Base-by-base conservation (phyloP, 2,797 vertebrate species). In the Rhinichthys osculus region DNA sequence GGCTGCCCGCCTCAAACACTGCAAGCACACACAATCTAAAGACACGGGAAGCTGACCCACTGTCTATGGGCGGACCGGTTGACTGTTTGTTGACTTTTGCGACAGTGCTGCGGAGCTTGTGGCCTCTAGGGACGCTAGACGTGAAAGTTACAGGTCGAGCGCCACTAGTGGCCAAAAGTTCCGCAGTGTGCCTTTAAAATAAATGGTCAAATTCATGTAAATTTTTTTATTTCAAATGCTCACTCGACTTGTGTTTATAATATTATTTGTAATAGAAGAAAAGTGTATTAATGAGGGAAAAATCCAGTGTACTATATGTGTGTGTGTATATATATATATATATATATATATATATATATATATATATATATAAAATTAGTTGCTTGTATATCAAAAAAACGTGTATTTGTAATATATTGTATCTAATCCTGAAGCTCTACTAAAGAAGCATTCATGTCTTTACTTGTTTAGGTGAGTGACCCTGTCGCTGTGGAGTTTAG, bases 401-500 rank as follows among this genome's bases (percentile, higher is more conserved):
- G 10, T 71, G 23, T 44, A 71, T 71, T 71, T 71, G 40, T 71
- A 11, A 50, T 50, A 50, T 6, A 50, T 50, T n/a, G 5, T 57
- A 23, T 33, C 33, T 40, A 27, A 42, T 62, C 21, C 23, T 13
- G 14, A 79, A 54, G 23, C 6, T 23, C 81, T 57, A 30, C n/a
- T 27, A 42, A 82, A 42, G 33, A 38, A 23, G n/a, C 40, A 14
- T 72, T 71, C 30, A 17, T 23, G 27, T 77, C 52, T 80, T 50
- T 67, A 10, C 66, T 80, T 59, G 19, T 87, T 2, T 85, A 99
- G 98, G 97, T 99, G 91, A 99, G 98, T 38, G 97, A 99, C 76
- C 98, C 98, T 0, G 97, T 99, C 42, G 96, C 98, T 1, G 95
- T 97, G n/a, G 97, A 99, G 88, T 99, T 99, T 92, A 99, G 95